phyloP scores from a whole-genome alignment of 1,140 invertebrate species.

The Magallana ariakensis region DNA sequence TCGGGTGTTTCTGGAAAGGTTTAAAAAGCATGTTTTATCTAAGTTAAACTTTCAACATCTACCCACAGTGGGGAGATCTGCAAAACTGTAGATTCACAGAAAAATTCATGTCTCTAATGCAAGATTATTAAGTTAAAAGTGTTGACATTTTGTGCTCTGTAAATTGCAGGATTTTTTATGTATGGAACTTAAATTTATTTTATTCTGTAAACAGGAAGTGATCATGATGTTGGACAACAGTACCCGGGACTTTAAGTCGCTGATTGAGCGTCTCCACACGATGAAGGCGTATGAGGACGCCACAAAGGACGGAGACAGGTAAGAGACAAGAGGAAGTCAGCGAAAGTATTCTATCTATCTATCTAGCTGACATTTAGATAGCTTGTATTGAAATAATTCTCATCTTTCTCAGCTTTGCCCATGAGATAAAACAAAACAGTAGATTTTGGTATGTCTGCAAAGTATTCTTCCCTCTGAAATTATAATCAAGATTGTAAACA shows the following conservation, averaged over 20 bases:
- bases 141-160: not conserved
- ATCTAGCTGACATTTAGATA: too few species aligned
- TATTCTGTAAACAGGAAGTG: slow-evolving; percentile 86
- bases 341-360: too few species aligned
- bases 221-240: slow-evolving; percentile 96
- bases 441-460: not conserved
- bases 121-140: slow-evolving; percentile 10
- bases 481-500: too few species aligned
- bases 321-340: not conserved
- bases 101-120: not conserved
- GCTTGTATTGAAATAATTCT: too few species aligned
- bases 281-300: slow-evolving; percentile 97
- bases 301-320: slow-evolving; percentile 81
- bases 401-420: too few species aligned
- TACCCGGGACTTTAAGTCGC: slow-evolving; percentile 93
- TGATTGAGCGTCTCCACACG: slow-evolving; percentile 94
- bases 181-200: too few species aligned
- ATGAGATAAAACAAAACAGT: not conserved
- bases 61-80: too few species aligned
- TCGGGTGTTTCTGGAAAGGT: too few species aligned
- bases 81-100: too few species aligned
- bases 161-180: not conserved
- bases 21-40: too few species aligned
- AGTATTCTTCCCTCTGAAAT: too few species aligned
- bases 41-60: too few species aligned